Base-by-base conservation (phyloP, 2,797 vertebrate genomes). In the Myotis findleyi region DNA sequence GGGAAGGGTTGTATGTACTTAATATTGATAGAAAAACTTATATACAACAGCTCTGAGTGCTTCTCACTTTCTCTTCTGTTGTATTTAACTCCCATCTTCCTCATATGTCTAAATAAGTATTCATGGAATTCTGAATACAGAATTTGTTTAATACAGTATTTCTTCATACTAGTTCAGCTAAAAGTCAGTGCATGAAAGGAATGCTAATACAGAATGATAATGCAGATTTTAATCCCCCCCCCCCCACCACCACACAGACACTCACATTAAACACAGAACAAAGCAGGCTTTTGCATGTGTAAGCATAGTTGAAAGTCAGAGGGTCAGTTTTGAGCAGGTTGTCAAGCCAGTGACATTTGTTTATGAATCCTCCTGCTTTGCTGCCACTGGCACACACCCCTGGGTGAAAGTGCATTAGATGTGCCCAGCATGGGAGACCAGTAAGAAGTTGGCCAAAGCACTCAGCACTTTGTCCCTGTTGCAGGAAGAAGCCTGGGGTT, bases 121-220 rank as follows among this genome's bases (percentile, higher is more conserved):
- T n/a, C 20, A 25, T 84, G 41, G 59, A 91, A 55, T 76, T 85
- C 75, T 86, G 49, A 86, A 44, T 44, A 44, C 44, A 71, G 57
- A 64, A 82, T 41, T 73, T 80, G 51, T 89, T 91, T 79, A 79
- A 71, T 79, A 79, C 30, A 69, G 0, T 71, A 30, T 92, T 59
- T 92, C 62, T 49, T 86, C 18, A 47, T 86, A 86, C 13, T 79
- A 49, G 75, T 96, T 81, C 86, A 94, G 53, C 27, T 33, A 66
- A 36, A 85, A 80, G 36, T 81, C 57, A 68, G 2, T 77, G 12
- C 30, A 9, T 41, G 75, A 44, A 64, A 49, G 20, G 17, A 94
- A 62, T 85, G 75, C 38, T 71, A 89, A 72, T 57, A 38, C 12
- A 57, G 72, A 75, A 77, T 27, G 20, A 12, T 79, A 69, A 59